These are phyloP conservation scores for Globicephala melas DNA, from an alignment of 2,113 vertebrate genomes.

Conservation along the genomic window DNA sequence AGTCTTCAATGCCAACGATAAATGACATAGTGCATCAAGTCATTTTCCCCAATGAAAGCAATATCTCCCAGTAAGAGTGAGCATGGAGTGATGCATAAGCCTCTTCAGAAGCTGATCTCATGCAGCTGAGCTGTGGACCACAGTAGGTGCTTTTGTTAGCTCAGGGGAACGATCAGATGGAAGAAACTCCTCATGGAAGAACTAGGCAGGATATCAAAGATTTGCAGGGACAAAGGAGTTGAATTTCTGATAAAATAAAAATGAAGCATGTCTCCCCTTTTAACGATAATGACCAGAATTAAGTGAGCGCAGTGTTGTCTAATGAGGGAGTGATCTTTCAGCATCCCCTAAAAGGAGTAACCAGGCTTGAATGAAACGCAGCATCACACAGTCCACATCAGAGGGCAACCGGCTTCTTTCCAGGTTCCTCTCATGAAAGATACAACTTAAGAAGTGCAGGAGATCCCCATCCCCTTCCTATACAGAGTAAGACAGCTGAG, in stretches of 20 bases:
- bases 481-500: no score
- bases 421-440: background rate
- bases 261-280: background rate
- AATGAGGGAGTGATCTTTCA: background rate
- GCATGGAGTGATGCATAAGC: background rate
- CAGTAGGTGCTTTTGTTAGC: background rate
- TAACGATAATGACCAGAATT: background rate
- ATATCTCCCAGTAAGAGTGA: background rate
- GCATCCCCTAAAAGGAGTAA: background rate
- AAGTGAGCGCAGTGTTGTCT: background rate
- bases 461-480: background rate
- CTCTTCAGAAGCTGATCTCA: background rate
- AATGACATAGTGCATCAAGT: background rate
- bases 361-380: background rate
- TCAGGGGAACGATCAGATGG: background rate
- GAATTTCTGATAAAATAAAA: background rate
- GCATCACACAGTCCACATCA: background rate
- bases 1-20: background rate
- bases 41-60: background rate
- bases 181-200: background rate
- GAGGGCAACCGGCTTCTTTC: background rate
- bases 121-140: background rate
- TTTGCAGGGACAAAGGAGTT: background rate
- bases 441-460: background rate
- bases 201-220: background rate